phyloP scores from a whole-genome alignment of 2,888 invertebrate species.

The Oeneis ivallda region DNA sequence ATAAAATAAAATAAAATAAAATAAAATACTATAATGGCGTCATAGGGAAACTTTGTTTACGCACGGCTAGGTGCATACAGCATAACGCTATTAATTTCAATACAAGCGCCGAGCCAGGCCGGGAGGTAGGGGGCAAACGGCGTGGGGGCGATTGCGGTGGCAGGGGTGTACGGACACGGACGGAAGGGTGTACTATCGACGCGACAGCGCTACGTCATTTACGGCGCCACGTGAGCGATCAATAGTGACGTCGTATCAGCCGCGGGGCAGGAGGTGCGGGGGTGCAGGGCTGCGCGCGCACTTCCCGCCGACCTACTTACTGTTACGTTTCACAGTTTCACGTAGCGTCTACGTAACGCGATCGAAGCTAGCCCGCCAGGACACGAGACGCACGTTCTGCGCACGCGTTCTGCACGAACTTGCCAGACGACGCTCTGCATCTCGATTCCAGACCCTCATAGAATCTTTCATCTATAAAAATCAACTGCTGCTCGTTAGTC shows the following conservation, averaged over 20 bases:
- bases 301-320: slow-evolving; percentile 72
- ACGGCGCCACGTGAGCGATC: slow-evolving; percentile 79
- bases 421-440: slow-evolving; percentile 52
- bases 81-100: slow-evolving; percentile 51
- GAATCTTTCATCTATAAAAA: slow-evolving; percentile 44
- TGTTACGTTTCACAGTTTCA: slow-evolving; percentile 66
- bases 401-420: slow-evolving; percentile 51
- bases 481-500: too few species aligned
- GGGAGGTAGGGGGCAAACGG: slow-evolving; percentile 37
- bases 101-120: slow-evolving; percentile 45
- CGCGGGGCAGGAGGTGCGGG: slow-evolving; percentile 39
- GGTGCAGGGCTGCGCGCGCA: slow-evolving; percentile 66
- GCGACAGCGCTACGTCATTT: slow-evolving; percentile 71
- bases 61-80: slow-evolving; percentile 43
- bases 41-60: slow-evolving; percentile 48
- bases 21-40: slow-evolving; percentile 44
- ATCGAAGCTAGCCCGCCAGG: slow-evolving; percentile 59
- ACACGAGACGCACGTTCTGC: slow-evolving; percentile 45
- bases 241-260: slow-evolving; percentile 73
- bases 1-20: too few species aligned
- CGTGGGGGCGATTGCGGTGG: slow-evolving; percentile 47
- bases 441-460: slow-evolving; percentile 50
- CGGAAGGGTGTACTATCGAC: slow-evolving; percentile 64
- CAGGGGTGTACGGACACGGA: slow-evolving; percentile 49
- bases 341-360: slow-evolving; percentile 75